These are phyloP conservation scores for Alloscopus bannaensis DNA, from an alignment of 2,888 invertebrate species.

Conservation along the genomic window DNA sequence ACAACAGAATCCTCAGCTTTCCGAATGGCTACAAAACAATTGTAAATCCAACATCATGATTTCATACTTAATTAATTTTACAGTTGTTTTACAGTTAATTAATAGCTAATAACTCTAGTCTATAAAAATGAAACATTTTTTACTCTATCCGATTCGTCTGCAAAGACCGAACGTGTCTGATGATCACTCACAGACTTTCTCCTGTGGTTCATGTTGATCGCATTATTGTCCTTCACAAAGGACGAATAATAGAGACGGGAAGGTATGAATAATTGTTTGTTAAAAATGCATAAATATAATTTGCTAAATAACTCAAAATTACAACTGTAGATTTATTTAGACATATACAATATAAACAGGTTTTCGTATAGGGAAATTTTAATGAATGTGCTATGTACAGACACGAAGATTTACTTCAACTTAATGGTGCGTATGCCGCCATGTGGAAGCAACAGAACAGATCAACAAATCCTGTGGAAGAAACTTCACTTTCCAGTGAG, in stretches of 20 bases:
- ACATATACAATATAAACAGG: background rate
- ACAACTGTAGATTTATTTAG: background rate
- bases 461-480: background rate
- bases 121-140: too few species aligned
- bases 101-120: too few species aligned
- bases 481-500: background rate
- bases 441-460: constrained; percentile 76
- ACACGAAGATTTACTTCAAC: constrained; percentile 74
- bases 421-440: constrained; percentile 75
- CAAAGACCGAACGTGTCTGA: constrained; percentile 76
- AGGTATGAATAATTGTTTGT: constrained; percentile 65
- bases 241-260: constrained; percentile 77
- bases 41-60: too few species aligned
- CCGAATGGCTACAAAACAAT: constrained; percentile 75
- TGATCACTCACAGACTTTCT: constrained; percentile 77
- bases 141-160: constrained; percentile 75
- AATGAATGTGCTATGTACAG: background rate
- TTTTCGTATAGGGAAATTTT: background rate
- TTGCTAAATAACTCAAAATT: background rate
- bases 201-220: constrained; percentile 77
- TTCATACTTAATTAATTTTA: too few species aligned
- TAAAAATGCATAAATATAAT: background rate
- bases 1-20: constrained; percentile 76
- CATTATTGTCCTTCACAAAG: constrained; percentile 77
- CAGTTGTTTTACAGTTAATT: background rate